Base-by-base conservation (phyloP, 2,888 invertebrate species). In the Metopia argyrocephala region DNA sequence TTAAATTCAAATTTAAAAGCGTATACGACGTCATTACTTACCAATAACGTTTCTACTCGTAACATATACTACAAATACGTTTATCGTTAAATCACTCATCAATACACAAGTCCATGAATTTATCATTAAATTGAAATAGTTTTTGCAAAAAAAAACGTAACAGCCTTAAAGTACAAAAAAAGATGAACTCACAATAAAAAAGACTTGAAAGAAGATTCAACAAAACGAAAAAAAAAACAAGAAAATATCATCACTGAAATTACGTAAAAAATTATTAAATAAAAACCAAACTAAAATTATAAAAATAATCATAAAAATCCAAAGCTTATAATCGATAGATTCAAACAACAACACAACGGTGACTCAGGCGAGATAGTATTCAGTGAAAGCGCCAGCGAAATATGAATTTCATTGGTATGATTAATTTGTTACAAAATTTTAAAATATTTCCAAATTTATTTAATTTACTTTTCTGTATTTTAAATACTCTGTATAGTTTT, bases 401-500 rank as follows among this genome's bases (percentile, higher is more conserved):
- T 86, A 90, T 90, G 90, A 90, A 90, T 91, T 90, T 90, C 90
- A 91, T 90, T 89, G 90, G 90, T 90, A 90, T 88, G 90, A 85
- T 85, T 83, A 84, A 84, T 25, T 52, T 64, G 56, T 73, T 56
- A 48, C 50, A 54, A 69, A 46, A 31, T 18, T 62, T 46, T 52
- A 73, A 78, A 78, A 59, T 70, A 45, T 73, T 54, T 75, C n/a
- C n/a, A n/a, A n/a, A n/a, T n/a, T n/a, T n/a, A n/a, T n/a, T n/a
- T n/a, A n/a, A n/a, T n/a, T n/a, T n/a, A n/a, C n/a, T n/a, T n/a
- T n/a, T n/a, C n/a, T n/a, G n/a, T n/a, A n/a, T n/a, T n/a, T n/a
- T n/a, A n/a, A n/a, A n/a, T n/a, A n/a, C n/a, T n/a, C n/a, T n/a
- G n/a, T 74, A 78, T 76, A 78, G 9, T 62, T 78, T 69, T 66